These are phyloP conservation scores for Neomonachus schauinslandi DNA, from an alignment of 2,113 vertebrate species.

Conservation along the genomic window DNA sequence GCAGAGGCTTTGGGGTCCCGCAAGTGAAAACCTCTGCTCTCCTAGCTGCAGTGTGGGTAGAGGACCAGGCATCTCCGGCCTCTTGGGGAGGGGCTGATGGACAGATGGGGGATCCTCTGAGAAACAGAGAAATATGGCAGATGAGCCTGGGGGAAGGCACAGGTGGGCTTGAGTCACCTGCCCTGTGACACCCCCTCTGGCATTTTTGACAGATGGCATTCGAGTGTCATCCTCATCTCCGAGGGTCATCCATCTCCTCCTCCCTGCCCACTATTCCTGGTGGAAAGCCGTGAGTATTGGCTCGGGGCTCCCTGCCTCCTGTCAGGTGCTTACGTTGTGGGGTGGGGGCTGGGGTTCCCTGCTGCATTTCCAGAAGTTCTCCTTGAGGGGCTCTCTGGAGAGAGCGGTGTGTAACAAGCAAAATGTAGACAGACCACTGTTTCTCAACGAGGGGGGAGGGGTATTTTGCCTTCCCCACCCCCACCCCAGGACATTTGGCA, in stretches of 20 bases:
- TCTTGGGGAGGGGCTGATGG: not conserved
- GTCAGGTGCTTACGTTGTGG: not conserved
- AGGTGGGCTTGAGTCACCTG: fast-evolving
- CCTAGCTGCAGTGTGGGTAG: not conserved
- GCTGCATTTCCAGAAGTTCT: not conserved
- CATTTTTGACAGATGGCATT: constrained; percentile 85
- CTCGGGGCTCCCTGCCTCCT: not conserved
- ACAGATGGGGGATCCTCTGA: not conserved
- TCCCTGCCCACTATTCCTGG: constrained; percentile 89
- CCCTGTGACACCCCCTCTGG: not conserved
- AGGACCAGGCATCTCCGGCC: not conserved
- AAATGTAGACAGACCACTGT: not conserved
- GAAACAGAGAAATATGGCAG: not conserved
- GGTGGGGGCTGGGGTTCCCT: not conserved
- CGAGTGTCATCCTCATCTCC: constrained; percentile 93
- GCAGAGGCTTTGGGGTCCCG: not conserved
- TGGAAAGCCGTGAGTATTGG: constrained; percentile 92
- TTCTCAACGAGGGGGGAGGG: not conserved
- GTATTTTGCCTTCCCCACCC: not conserved
- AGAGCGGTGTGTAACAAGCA: not conserved
- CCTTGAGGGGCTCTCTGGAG: not conserved
- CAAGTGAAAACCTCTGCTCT: not conserved
- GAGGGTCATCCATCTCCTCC: constrained; percentile 88
- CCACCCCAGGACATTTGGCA: not conserved
- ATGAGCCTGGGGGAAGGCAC: not conserved